Conservation (phyloP, 2,113 vertebrate genomes). For the Poicephalus meyeri region DNA sequence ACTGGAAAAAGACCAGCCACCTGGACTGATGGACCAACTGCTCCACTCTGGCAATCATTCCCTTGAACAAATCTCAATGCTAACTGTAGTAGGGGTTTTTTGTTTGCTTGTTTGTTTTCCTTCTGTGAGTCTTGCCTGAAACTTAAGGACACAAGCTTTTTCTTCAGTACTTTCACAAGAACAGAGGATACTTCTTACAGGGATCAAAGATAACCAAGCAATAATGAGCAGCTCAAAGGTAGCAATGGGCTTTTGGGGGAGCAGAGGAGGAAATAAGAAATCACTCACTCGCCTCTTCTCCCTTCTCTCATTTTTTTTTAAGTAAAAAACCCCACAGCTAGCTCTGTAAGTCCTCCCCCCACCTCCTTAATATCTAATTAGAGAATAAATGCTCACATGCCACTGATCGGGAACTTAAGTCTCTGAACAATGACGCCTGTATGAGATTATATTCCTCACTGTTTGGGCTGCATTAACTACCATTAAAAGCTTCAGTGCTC, state of each 20-base stretch:
- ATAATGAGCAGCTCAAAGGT: not conserved
- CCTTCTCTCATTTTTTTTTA: too few species aligned
- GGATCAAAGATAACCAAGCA: not conserved
- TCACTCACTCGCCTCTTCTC: not conserved
- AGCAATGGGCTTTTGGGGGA: not conserved
- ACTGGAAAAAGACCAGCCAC: not conserved
- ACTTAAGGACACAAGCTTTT: not conserved
- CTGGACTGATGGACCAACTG: not conserved
- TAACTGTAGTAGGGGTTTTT: not conserved
- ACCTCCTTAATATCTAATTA: not conserved
- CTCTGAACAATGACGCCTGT: not conserved
- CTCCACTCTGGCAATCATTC: not conserved
- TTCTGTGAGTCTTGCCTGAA: not conserved
- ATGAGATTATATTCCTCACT: not conserved
- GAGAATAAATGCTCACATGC: not conserved
- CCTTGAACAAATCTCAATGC: not conserved
- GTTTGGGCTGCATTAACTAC: not conserved
- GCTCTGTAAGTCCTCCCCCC: rapidly evolving
- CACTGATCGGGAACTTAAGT: not conserved
- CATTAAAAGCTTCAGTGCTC: not conserved
- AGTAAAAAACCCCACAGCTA: not conserved
- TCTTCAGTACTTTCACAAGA: not conserved
- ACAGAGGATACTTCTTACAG: rapidly evolving
- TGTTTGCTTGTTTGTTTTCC: not conserved
- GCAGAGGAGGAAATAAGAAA: not conserved